Base-by-base conservation (phyloP, 2,888 invertebrate genomes). In the Congeria kusceri region DNA sequence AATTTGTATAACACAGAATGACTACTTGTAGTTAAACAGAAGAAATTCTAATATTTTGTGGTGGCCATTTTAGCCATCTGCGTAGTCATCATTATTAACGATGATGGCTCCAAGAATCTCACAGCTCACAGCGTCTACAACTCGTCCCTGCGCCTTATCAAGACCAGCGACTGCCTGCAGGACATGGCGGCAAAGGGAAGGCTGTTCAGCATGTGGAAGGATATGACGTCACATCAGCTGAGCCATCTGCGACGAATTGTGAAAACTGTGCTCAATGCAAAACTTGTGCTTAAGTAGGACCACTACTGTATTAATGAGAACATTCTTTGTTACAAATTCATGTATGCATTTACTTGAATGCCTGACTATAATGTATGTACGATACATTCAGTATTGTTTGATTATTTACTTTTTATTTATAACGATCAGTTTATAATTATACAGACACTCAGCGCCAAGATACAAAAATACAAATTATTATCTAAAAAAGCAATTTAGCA, bases 161-260 rank as follows among this genome's bases (percentile, higher is more conserved):
- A 88, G 67, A 86, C 87, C 29, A 86, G 87, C 61, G 89, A 89
- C 59, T 78, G 85, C 39, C 77, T 91, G 57, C 90, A 90, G 71
- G 91, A 90, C 47, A 84, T 90, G 23, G 88, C 90, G 20, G 85
- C 90, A 64, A 85, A 83, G 71, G 90, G 90, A 9, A 69, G 84
- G 56, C 84, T 91, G 20, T 70, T 61, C 69, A 89, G 88, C 67
- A 86, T 90, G 65, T 89, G 88, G 87, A 81, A 86, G 72, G 91
- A 91, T 71, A 86, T 91, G 84, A 87, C 89, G 59, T 88, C 90
- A 58, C 88, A 90, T 63, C 91, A 91, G 73, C 83, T 89, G 44
- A 88, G 88, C 61, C 90, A 91, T 76, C 70, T 91, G 63, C 77
- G 89, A 44, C 87, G 90, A 79, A 83, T 86, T 57, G 67, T 46